These are phyloP conservation scores for Drosophila obscura DNA, from an alignment of 1,140 invertebrate species.

Conservation along the genomic window DNA sequence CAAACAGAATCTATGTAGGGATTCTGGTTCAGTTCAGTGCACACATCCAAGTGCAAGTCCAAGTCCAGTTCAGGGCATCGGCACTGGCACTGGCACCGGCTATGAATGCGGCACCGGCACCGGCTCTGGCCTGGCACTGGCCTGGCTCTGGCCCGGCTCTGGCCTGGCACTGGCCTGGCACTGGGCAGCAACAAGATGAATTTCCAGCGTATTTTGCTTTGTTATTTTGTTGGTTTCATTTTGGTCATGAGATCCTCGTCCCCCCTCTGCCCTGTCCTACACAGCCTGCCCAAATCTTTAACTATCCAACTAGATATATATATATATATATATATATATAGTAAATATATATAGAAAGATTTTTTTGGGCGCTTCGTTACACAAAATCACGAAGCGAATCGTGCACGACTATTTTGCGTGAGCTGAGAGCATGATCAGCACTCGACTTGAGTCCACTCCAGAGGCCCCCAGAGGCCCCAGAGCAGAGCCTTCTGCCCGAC, in stretches of 20 bases:
- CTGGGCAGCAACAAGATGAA: slow-evolving; percentile 66
- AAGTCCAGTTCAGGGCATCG: background rate
- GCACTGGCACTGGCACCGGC: slow-evolving; percentile 15
- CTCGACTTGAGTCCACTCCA: slow-evolving; percentile 39
- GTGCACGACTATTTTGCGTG: slow-evolving; percentile 84
- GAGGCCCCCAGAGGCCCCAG: slow-evolving; percentile 1
- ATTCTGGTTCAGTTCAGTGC: too few species aligned
- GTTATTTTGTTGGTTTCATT: slow-evolving; percentile 58
- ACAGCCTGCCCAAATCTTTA: slow-evolving; percentile 28
- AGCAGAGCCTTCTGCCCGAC: slow-evolving; percentile 22
- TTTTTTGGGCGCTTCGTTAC: slow-evolving; percentile 81
- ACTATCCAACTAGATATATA: slow-evolving; percentile 32
- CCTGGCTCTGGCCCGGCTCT: too few species aligned
- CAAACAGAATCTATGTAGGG: background rate
- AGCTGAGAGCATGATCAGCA: slow-evolving; percentile 83
- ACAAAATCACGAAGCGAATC: slow-evolving; percentile 84
- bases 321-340: slow-evolving; percentile 34
- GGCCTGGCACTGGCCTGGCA: background rate
- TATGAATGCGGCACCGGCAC: slow-evolving; percentile 29
- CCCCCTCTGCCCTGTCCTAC: slow-evolving; percentile 10
- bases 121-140: background rate
- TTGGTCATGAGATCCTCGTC: slow-evolving; percentile 66
- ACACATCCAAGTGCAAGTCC: background rate
- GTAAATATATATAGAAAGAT: slow-evolving; percentile 44
- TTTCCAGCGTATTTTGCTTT: slow-evolving; percentile 75